Base-by-base conservation (phyloP, 2,113 vertebrate genomes). In the Prionailurus viverrinus region DNA sequence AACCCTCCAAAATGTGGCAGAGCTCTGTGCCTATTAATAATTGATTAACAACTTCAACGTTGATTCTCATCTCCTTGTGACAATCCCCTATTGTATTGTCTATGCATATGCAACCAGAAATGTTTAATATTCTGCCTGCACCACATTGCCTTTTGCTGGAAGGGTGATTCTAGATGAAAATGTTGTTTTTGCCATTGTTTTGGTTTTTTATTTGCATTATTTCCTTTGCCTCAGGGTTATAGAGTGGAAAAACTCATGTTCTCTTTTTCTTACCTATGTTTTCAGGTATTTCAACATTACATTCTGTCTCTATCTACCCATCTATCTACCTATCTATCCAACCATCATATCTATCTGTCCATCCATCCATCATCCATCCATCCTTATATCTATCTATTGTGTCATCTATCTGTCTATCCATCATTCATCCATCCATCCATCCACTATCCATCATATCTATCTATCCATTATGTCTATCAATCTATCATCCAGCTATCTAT, bases 61-160 rank as follows among this genome's bases (percentile, higher is more conserved):
- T 2, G 25, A 11, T 29, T 68, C n/a, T 45, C 93, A 0, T 21
- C 7, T 68, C n/a, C 48, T 69, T 36, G 21, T 27, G 12, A 33
- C 5, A 16, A 33, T 7, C 7, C 6, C n/a, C 45, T 4, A 0
- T 14, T 19, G 2, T 14, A 10, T 11, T 16, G 4, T 27, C 41
- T 23, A 14, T 0, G 33, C 25, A 10, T 12, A 31, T 2, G 53
- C 66, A 25, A 29, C 58, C 19, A 0, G 16, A 33, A 39, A 36
- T 19, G 15, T 6, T 36, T 36, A 9, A 16, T 36, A 66, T 39
- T 16, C 31, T n/a, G 29, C 21, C 16, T 4, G 15, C 14, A 0
- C 13, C 29, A 1, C 14, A 1, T 45, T 53, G 18, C 80, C 51
- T 48, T 31, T 58, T 18, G 58, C 88, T 5, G 53, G 80, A 61